Evolutionary conservation across 2,113 vertebrate genomes (phyloP).

Genomic region (Aptenodytes patagonicus): DNA sequence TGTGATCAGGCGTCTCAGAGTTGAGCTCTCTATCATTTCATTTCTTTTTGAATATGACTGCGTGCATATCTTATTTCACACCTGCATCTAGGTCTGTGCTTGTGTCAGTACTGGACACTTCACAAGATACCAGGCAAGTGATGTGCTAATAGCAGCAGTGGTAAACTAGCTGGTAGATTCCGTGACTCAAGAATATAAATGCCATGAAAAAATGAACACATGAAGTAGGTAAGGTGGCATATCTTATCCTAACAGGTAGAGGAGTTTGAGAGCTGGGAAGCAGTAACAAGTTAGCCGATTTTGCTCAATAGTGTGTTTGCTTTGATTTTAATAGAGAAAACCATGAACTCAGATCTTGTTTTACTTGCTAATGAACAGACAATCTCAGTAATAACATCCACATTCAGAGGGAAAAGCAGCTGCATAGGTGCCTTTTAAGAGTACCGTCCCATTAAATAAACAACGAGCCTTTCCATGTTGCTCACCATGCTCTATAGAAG

Average conservation of each 20-base stretch:
- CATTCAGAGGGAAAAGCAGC: background rate
- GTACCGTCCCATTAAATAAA: background rate
- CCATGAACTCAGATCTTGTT: background rate
- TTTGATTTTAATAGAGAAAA: background rate
- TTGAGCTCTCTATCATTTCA: background rate
- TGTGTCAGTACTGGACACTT: background rate
- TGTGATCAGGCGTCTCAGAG: background rate
- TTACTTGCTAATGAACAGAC: background rate
- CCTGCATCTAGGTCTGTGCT: background rate
- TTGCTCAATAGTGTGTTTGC: background rate
- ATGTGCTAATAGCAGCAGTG: background rate
- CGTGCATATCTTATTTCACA: accelerated
- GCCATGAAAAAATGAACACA: background rate
- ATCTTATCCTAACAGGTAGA: background rate
- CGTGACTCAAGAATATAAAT: background rate
- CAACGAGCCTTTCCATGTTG: background rate
- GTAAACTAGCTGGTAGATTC: background rate
- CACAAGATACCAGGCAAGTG: background rate
- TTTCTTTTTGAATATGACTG: background rate
- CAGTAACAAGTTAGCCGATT: background rate
- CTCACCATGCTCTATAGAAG: background rate
- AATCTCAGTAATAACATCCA: background rate
- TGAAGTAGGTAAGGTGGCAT: background rate
- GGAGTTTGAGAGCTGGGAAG: background rate
- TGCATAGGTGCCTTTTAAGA: background rate